phyloP scores from a whole-genome alignment of 2,797 vertebrate genomes.

The Pagetopsis macropterus region DNA sequence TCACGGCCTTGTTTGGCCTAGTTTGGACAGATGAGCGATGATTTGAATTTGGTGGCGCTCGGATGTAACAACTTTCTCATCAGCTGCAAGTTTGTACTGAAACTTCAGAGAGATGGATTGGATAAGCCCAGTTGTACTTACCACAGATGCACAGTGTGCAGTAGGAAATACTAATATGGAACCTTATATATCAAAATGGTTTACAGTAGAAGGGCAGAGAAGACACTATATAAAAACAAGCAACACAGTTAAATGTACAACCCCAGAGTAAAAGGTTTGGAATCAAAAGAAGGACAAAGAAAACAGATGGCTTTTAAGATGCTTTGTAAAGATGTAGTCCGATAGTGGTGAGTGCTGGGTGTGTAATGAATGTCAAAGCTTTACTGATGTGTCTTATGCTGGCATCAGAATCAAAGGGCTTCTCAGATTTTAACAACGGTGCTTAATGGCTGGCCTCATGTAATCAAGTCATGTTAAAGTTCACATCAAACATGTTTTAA shows the following conservation, averaged over 20 bases:
- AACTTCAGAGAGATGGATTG: constrained; percentile 12
- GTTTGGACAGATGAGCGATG: constrained; percentile 46
- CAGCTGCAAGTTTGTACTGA: constrained; percentile 17
- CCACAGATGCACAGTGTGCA: not conserved
- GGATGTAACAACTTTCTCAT: constrained; percentile 18
- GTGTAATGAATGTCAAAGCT: constrained; percentile 6
- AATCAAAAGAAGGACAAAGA: not conserved
- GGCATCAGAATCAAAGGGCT: not conserved
- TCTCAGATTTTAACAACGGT: not conserved
- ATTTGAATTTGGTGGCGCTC: constrained; percentile 37
- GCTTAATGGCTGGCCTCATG: not conserved
- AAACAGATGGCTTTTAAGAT: not conserved
- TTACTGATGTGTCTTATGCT: not conserved
- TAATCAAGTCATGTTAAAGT: not conserved
- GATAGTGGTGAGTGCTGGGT: not conserved
- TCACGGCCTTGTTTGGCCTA: constrained; percentile 66
- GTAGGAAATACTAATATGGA: not conserved
- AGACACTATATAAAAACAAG: not conserved
- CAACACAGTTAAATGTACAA: not conserved
- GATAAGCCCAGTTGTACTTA: not conserved
- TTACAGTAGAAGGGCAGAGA: not conserved
- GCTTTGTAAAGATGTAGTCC: constrained; percentile 1
- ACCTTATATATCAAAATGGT: not conserved
- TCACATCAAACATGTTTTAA: not conserved
- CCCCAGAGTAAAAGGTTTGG: not conserved